Base-by-base conservation (phyloP, 1,140 invertebrate species). In the Trichogramma pretiosum region DNA sequence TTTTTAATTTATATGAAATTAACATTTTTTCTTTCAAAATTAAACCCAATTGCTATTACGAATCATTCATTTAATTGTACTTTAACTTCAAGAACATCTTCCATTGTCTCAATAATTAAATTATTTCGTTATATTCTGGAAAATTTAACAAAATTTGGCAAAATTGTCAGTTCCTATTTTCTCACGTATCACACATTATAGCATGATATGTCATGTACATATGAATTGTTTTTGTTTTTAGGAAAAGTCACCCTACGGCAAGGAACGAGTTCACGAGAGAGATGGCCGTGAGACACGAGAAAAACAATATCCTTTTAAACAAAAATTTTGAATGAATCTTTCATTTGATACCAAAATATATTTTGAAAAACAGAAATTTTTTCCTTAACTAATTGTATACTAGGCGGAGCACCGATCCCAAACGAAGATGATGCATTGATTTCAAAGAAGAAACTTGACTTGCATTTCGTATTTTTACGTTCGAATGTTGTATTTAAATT, bases 251-350 rank as follows among this genome's bases (percentile, higher is more conserved):
- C 82, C 82, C 19, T 82, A 83, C 56, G 57, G 64, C 16, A 70
- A 77, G 55, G 77, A 79, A 54, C 62, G 79, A 58, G 77, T 78
- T 59, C 75, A 81, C 51, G 81, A 82, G 40, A 78, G 83, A 51
- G 82, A 85, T 52, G 69, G 76, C 28, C 72, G 75, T 50, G 81
- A 83, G 64, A 72, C 74, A 43, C 71, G 82, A 61, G 82, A 85
- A 51, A 85, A 85, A 80, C 81, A 85, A 85, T 85, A 85, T 85
- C 83, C 82, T 84, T 83, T 80, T 37, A 48, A 56, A 58, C 17
- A 36, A 18, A 36, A 18, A 36, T 36, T 36, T 36, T 47, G 36
- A 22, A 19, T 33, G 22, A 16, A 44, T 33, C 4, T 33, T n/a
- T 3, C 16, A n/a, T 33, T 33, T 33, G 4, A 33, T 7, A 16